Percentiles rank a stretch among this genome's conserved stretches.
Conservation (phyloP, 1,140 invertebrate genomes). For the Papilio xuthus region DNA sequence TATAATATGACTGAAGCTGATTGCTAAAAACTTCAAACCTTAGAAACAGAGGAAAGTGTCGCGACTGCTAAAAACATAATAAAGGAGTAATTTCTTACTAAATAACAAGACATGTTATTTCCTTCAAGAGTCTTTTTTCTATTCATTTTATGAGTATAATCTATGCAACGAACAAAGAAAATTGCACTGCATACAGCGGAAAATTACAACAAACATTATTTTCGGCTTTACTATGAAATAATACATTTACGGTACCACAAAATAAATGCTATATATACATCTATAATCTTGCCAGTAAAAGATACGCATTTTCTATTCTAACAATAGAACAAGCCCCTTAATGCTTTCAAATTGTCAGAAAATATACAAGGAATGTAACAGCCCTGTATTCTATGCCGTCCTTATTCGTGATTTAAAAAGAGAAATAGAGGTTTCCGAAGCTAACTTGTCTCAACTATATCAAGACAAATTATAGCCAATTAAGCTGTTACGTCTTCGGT, state of each 20-base stretch:
- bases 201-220: background rate
- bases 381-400: conserved; percentile 16
- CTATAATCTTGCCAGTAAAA: background rate
- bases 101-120: too few species aligned
- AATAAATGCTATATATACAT: background rate
- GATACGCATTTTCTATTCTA: background rate
- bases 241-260: background rate
- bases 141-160: background rate
- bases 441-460: background rate
- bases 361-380: conserved; percentile 22
- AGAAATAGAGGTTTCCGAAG: background rate
- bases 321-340: background rate
- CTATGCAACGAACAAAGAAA: background rate
- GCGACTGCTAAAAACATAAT: too few species aligned
- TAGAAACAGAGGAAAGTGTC: too few species aligned
- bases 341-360: conserved; percentile 18
- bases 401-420: conserved; percentile 17
- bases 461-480: conserved; percentile 17
- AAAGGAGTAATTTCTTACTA: too few species aligned
- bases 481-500: conserved; percentile 5
- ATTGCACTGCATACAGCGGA: background rate
- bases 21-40: too few species aligned
- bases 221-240: background rate
- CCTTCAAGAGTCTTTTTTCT: background rate
- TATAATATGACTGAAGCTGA: too few species aligned